Evolutionary conservation across 2,797 vertebrate genomes (phyloP).

Genomic region (Toxotes lorentzi): DNA sequence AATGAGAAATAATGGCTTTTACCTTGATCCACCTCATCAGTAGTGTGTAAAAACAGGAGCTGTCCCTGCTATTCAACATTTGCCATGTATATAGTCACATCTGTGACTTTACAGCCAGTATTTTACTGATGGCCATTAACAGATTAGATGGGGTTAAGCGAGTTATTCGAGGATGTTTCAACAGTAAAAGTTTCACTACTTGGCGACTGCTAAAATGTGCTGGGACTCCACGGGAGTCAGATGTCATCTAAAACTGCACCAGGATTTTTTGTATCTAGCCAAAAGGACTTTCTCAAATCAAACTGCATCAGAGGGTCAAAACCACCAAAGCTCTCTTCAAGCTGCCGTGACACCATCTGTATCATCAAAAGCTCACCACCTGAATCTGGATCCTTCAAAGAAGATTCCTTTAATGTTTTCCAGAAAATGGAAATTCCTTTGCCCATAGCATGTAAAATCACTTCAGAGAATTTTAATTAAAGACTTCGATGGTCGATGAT

Average conservation of each 20-base stretch:
- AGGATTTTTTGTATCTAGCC: background rate
- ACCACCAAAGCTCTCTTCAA: conserved; percentile 23
- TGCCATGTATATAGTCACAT: conserved; percentile 21
- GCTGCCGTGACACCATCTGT: conserved; percentile 25
- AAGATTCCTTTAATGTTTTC: background rate
- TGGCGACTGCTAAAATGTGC: background rate
- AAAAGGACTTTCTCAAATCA: conserved; percentile 26
- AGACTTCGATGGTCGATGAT: background rate
- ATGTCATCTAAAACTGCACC: conserved; percentile 19
- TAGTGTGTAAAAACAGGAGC: background rate
- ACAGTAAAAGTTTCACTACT: background rate
- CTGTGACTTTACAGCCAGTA: conserved; percentile 28
- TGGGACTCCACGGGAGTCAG: background rate
- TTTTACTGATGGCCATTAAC: conserved; percentile 24
- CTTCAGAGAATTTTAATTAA: background rate
- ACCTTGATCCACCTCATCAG: background rate
- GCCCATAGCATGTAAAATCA: background rate
- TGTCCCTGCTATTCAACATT: background rate
- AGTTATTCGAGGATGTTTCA: background rate
- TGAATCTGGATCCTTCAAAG: conserved; percentile 13
- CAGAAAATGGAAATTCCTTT: conserved; percentile 9
- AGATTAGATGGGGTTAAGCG: background rate
- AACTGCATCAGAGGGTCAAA: conserved; percentile 28
- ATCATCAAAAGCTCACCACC: conserved; percentile 33
- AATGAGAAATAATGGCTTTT: conserved; percentile 4